phyloP scores from a whole-genome alignment of 1,140 invertebrate genomes.

The Drosophila busckii region DNA sequence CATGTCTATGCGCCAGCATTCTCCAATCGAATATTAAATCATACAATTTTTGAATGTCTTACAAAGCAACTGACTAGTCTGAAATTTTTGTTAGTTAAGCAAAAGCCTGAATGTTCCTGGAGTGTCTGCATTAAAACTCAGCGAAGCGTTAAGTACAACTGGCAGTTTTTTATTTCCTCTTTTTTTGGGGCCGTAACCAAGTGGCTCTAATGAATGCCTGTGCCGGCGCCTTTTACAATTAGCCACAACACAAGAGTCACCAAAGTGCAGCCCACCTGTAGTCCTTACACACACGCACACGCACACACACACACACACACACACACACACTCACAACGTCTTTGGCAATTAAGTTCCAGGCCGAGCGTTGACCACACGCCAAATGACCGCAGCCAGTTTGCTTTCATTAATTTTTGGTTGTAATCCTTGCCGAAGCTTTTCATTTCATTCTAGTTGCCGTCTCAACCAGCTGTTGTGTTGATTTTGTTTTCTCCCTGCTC shows the following conservation, averaged over 20 bases:
- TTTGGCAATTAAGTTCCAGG: slow-evolving; percentile 74
- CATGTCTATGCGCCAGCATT: slow-evolving; percentile 13
- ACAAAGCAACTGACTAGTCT: neutral
- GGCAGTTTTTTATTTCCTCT: slow-evolving; percentile 30
- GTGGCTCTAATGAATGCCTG: slow-evolving; percentile 34
- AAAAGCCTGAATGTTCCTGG: slow-evolving; percentile 13
- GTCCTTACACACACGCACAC: slow-evolving; percentile 10
- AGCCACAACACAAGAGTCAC: slow-evolving; percentile 28
- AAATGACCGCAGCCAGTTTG: slow-evolving; percentile 78
- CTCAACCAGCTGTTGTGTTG: slow-evolving; percentile 29
- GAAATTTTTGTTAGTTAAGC: neutral
- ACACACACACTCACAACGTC: slow-evolving; percentile 44
- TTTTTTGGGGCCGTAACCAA: slow-evolving; percentile 37
- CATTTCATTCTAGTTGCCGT: slow-evolving; percentile 70
- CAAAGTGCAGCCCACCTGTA: slow-evolving; percentile 38
- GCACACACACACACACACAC: slow-evolving; percentile 12
- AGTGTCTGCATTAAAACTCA: slow-evolving; percentile 15
- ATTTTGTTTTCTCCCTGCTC: neutral
- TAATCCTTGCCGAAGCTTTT: slow-evolving; percentile 77
- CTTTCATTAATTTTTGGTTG: slow-evolving; percentile 78
- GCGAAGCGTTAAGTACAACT: slow-evolving; percentile 2
- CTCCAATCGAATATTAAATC: too few species aligned
- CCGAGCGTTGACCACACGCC: slow-evolving; percentile 73
- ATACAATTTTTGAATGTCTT: too few species aligned
- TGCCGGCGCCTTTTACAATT: slow-evolving; percentile 36